Evolutionary conservation across 1,140 invertebrate species (phyloP).

Genomic region (Maniola jurtina): DNA sequence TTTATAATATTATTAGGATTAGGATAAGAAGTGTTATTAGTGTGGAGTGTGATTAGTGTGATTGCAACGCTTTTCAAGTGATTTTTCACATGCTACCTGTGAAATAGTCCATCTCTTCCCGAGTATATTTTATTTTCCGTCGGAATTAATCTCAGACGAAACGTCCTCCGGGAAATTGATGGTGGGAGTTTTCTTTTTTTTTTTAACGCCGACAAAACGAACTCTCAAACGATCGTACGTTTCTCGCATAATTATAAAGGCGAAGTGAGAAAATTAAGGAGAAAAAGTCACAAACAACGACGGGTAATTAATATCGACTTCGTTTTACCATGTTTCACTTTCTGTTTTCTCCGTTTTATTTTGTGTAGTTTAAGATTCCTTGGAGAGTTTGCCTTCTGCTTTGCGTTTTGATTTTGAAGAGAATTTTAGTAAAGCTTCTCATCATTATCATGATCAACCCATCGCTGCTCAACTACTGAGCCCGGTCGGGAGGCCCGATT

Average conservation of each 20-base stretch:
- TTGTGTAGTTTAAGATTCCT: not conserved
- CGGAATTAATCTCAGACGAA: constrained; percentile 19
- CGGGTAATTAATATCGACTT: constrained; percentile 15
- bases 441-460: too few species aligned
- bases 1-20: too few species aligned
- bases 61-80: too few species aligned
- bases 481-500: too few species aligned
- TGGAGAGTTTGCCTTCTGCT: not conserved
- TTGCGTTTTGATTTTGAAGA: not conserved
- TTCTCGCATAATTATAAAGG: constrained; percentile 29
- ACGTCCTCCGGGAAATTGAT: constrained; percentile 32
- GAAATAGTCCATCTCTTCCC: too few species aligned
- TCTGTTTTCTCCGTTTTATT: not conserved
- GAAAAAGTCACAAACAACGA: constrained; percentile 9
- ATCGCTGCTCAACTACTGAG: too few species aligned
- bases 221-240: constrained; percentile 33
- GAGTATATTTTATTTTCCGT: constrained; percentile 29
- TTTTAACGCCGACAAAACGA: constrained; percentile 25
- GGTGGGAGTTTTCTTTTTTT: constrained; percentile 29
- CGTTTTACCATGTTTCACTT: constrained; percentile 1
- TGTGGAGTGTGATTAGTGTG: too few species aligned
- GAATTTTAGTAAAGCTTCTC: not conserved
- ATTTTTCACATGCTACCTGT: too few species aligned
- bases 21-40: too few species aligned
- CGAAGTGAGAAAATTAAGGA: constrained; percentile 25